Conservation (phyloP, 2,888 invertebrate genomes). For the Platerodrilus igneus region DNA sequence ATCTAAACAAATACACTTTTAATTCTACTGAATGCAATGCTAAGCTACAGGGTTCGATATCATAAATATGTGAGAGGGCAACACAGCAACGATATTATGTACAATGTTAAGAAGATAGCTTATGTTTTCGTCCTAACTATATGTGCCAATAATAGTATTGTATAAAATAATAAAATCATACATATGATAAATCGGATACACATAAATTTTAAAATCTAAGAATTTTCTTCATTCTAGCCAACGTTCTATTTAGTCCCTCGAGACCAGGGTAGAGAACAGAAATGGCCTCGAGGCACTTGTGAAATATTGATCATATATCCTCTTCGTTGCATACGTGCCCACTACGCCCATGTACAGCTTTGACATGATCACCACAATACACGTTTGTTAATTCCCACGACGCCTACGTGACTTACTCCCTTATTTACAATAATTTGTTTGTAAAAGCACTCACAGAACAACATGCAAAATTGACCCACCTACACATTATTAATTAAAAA, state of each 20-base stretch:
- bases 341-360: constrained; percentile 26
- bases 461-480: constrained; percentile 1
- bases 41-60: too few relatives aligned
- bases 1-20: too few relatives aligned
- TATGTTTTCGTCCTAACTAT: too few relatives aligned
- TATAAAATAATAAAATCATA: too few relatives aligned
- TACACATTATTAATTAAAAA: background rate
- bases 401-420: too few relatives aligned
- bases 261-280: constrained; percentile 40
- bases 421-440: too few relatives aligned
- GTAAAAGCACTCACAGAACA: constrained; percentile 13
- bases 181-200: too few relatives aligned
- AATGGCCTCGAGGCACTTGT: constrained; percentile 39
- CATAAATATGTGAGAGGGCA: too few relatives aligned
- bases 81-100: too few relatives aligned
- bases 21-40: too few relatives aligned
- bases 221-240: constrained; percentile 41
- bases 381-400: constrained; percentile 19
- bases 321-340: constrained; percentile 32
- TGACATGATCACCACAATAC: constrained; percentile 26
- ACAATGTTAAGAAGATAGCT: too few relatives aligned
- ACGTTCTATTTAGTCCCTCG: constrained; percentile 36
- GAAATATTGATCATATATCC: constrained; percentile 45
- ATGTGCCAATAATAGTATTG: too few relatives aligned
- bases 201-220: constrained; percentile 34